Base-by-base conservation (phyloP, 2,888 invertebrate species). In the Lacanobia wlatinum region DNA sequence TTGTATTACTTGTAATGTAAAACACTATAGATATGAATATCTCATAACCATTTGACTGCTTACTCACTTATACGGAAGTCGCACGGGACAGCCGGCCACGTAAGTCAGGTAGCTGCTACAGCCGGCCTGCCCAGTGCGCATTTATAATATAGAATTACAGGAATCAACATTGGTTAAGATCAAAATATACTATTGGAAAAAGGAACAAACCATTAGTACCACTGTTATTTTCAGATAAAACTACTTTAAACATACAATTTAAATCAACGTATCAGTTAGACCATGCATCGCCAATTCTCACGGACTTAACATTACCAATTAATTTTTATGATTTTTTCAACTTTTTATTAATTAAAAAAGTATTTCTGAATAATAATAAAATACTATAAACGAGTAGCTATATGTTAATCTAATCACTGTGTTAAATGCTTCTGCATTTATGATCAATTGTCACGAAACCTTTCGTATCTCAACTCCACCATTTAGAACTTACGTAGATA, bases 241-340 rank as follows among this genome's bases (percentile, higher is more conserved):
- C 84, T 84, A 84, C 75, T 70, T 70, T 78, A 72, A 85, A 84
- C 74, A 82, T 86, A 85, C 55, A 80, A 78, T 78, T 82, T 63
- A 71, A 84, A 83, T 74, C 74, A 84, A 78, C 61, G 61, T 84
- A 84, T 82, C 68, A 86, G 78, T 84, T 79, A 82, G 78, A 82
- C 78, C 84, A 86, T 84, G 85, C 89, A 87, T 88, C 85, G 85
- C 83, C 87, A 86, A 84, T 85, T 83, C 86, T 85, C 83, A 80
- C 87, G 79, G 85, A 89, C 88, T 88, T 89, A 89, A 74, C 69
- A 82, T 86, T 89, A 89, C 83, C 86, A 84, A 87, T 86, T 80
- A 81, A 82, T 88, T 88, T 90, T 85, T 88, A 81, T 80, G 82
- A 70, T 86, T 89, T 90, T 85, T 90, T 88, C 66, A 85, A 84